Percentiles rank a stretch among this genome's conserved stretches.
Conservation (phyloP, 2,888 invertebrate genomes). For the Hybos culiciformis region DNA sequence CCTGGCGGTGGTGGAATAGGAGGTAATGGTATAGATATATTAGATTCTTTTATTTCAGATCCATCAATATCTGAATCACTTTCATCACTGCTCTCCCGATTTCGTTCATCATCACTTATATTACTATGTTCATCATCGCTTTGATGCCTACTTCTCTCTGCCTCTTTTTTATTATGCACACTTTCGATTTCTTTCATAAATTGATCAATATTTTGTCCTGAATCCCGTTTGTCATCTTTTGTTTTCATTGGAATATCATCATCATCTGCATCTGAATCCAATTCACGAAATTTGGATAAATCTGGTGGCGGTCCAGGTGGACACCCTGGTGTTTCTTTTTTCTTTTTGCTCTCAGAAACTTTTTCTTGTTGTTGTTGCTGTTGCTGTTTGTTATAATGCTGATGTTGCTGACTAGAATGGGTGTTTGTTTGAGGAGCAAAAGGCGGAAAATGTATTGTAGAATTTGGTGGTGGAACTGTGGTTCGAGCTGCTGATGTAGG, state of each 20-base stretch:
- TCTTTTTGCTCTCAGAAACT: slow-evolving; percentile 23
- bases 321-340: slow-evolving; percentile 67
- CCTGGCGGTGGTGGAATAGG: slow-evolving; percentile 37
- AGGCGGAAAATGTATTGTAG: slow-evolving; percentile 29
- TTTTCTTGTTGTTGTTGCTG: slow-evolving; percentile 21
- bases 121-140: slow-evolving; percentile 24
- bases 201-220: slow-evolving; percentile 82
- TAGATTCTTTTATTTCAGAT: background rate
- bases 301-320: slow-evolving; percentile 76
- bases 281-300: slow-evolving; percentile 49
- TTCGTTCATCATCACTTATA: slow-evolving; percentile 8
- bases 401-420: no score
- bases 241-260: slow-evolving; percentile 19
- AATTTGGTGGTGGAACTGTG: slow-evolving; percentile 38
- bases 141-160: slow-evolving; percentile 47
- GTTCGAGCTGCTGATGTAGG: slow-evolving; percentile 48
- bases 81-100: slow-evolving; percentile 12
- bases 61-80: slow-evolving; percentile 18
- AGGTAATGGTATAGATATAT: slow-evolving; percentile 15
- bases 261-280: slow-evolving; percentile 36
- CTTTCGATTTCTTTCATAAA: slow-evolving; percentile 90
- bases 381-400: no score
- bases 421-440: slow-evolving; percentile 16
- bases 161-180: slow-evolving; percentile 60
- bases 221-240: slow-evolving; percentile 30